Base-by-base conservation (phyloP, 2,888 invertebrate species). In the Apodemia zela region DNA sequence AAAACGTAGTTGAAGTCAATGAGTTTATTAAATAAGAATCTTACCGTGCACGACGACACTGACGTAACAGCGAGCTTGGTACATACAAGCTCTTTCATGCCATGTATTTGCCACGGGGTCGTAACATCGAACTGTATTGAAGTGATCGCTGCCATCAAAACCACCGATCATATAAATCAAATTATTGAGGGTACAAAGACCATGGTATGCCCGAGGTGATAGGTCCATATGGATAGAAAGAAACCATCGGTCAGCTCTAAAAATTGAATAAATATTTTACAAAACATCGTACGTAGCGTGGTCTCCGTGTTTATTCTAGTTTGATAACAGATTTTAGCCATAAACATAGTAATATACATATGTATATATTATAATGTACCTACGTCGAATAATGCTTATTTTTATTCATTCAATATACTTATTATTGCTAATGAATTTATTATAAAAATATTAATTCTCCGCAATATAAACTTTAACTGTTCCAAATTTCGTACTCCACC, bases 81-180 rank as follows among this genome's bases (percentile, higher is more conserved):
- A 95, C 97, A 97, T 97, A 75, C 96, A 94, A 5, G 96, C 95
- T 62, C 95, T 93, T 75, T 94, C 94, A 58, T 91, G 93, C 97
- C 97, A 97, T 51, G 93, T 93, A 75, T 96, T 95, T 1, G 92
- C 93, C 13, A 95, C 93, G 0, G 97, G 97, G 78, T 97, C 94
- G 80, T 96, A 97, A 74, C 96, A 95, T 63, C 97, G 94, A 42
- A 96, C 95, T 1, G 96, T 95, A 77, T 95, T 95, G 77, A 97
- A 95, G 71, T 97, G 94, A 68, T 95, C 94, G 65, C 93, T 93
- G 15, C 97, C 97, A 77, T 97, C 96, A 79, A 95, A 97, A 1
- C 97, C 97, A 5, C 97, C 97, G 69, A 97, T 95, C 87, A 97
- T 95, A 84, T 95, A 95, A 74, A 97, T 94, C 60, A 94, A 80